Evolutionary conservation across 2,797 vertebrate species (phyloP), one percentile per base, ranked within the genome.

Genomic region (Darevskia mixta): DNA sequence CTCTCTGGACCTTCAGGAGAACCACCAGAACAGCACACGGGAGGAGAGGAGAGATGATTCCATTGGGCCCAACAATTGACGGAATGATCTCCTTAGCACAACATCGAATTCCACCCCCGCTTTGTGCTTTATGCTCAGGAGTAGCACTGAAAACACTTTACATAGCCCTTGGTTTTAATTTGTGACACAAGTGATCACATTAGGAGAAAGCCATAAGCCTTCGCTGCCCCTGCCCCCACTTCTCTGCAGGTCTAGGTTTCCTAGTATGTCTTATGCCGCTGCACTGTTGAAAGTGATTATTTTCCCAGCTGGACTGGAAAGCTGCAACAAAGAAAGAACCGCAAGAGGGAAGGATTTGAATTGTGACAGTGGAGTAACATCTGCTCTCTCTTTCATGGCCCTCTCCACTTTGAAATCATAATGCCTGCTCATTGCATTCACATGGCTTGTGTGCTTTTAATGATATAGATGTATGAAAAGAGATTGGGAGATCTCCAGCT

Each of bases 261-360:
- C 13, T 64, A 32, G 67, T 20, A 32, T 55, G 8, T 89, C 71
- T 76, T 6, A 1, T 73, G 18, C 86, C 87, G 76, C 9, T 76
- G 71, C 78, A 1, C 1, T 4, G 7, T 81, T 88, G 87, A 83
- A 67, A 67, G 35, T 82, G 58, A 29, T 90, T 93, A 29, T 88
- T 94, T 92, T 92, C 78, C n/a, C 80, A 94, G 69, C 76, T 83
- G 86, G 27, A 69, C 58, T n/a, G 27, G 25, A 66, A 87, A 83
- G 64, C 15, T 78, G 27, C 76, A 75, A 64, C 89, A 85, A 92
- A 88, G 66, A 78, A 91, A 86, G 73, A 75, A 82, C 76, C 32
- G 27, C 87, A 45, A 29, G 41, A 85, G 81, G 78, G 35, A 72
- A 91, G 18, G 0, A 1, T 1, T 77, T 3, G 80, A 83, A 61